Percentiles rank a stretch among this genome's conserved stretches.
phyloP scores from a whole-genome alignment of 2,113 vertebrate species.

The Lota lota region DNA sequence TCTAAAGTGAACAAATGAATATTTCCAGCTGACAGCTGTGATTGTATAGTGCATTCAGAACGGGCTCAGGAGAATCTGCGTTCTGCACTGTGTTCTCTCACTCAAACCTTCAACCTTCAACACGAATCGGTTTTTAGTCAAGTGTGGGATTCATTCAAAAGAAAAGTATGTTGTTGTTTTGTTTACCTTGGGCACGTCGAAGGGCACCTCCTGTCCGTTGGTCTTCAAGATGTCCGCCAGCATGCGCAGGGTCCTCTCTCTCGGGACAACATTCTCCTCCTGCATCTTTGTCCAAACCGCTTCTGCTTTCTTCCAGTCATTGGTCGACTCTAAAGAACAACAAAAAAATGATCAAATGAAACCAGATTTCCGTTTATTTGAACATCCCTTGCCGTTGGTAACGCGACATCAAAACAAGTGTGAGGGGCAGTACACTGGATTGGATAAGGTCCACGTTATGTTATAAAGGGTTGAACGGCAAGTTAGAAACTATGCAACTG shows the following conservation, averaged over 20 bases:
- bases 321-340: conserved; percentile 69
- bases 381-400: too few species aligned
- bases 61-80: too few species aligned
- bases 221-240: conserved; percentile 80
- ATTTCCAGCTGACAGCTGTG: too few species aligned
- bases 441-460: too few species aligned
- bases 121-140: background rate
- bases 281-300: conserved; percentile 91
- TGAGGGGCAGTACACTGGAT: too few species aligned
- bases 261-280: conserved; percentile 89
- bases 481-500: too few species aligned
- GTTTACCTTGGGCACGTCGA: conserved; percentile 86
- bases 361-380: background rate
- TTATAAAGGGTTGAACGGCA: too few species aligned
- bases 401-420: too few species aligned
- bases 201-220: conserved; percentile 84
- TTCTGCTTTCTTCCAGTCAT: conserved; percentile 83
- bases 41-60: too few species aligned
- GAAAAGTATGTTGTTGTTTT: background rate
- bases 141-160: conserved; percentile 16
- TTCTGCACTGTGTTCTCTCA: too few species aligned
- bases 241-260: conserved; percentile 79
- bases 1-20: too few species aligned
- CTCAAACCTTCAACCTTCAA: too few species aligned
- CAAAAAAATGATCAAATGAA: background rate